Percentiles rank a stretch among this genome's conserved stretches.
Evolutionary conservation across 2,888 invertebrate genomes (phyloP).

Genomic region (Mesorhabditis spiculigera): DNA sequence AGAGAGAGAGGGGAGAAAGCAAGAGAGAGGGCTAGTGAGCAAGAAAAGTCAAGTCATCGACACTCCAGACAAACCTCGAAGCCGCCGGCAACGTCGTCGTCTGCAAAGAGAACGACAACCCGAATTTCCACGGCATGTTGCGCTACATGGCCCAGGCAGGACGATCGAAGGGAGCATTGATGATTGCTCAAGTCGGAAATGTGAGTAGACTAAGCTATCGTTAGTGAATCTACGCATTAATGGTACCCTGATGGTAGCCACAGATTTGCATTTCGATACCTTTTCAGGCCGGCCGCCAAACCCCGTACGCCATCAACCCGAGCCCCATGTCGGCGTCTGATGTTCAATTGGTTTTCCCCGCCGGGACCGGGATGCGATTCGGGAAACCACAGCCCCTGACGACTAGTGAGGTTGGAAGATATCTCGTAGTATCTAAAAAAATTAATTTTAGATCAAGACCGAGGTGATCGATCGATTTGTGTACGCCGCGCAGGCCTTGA

Average conservation of each 20-base stretch:
- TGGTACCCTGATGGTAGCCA: neutral
- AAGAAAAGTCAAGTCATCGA: no score
- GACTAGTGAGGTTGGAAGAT: neutral
- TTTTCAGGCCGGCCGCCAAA: constrained; percentile 38
- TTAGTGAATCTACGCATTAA: neutral
- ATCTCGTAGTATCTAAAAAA: neutral
- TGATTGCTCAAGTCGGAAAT: constrained; percentile 35
- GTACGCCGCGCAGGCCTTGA: constrained; percentile 22
- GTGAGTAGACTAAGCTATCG: constrained; percentile 6
- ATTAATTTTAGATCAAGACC: constrained; percentile 30
- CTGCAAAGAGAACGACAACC: constrained; percentile 26
- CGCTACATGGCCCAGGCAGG: constrained; percentile 15
- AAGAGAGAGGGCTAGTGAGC: no score
- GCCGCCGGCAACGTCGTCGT: constrained; percentile 40
- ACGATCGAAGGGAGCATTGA: constrained; percentile 32
- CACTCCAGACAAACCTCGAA: constrained; percentile 32
- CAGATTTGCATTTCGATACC: neutral
- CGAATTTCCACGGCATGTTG: constrained; percentile 21
- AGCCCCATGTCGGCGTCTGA: constrained; percentile 40
- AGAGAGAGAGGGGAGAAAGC: neutral
- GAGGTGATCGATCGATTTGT: constrained; percentile 35
- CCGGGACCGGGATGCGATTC: constrained; percentile 14
- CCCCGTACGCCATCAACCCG: constrained; percentile 27
- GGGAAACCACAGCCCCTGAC: constrained; percentile 37
- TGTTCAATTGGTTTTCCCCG: constrained; percentile 23